Conservation (phyloP, 2,797 vertebrate species). For the Alca torda region DNA sequence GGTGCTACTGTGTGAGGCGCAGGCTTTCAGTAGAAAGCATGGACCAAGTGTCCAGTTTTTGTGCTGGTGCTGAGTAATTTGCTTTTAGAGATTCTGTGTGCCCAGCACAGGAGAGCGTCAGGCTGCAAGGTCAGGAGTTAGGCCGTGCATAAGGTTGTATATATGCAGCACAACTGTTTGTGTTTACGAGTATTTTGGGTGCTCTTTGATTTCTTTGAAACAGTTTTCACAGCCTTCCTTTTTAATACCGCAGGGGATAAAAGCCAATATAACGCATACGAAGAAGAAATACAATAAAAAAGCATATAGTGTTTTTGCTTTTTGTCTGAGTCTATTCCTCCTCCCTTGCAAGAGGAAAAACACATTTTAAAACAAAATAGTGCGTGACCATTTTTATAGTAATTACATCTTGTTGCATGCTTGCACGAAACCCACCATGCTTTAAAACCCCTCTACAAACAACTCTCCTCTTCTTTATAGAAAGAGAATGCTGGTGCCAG, state of each 20-base stretch:
- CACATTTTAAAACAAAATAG: neutral
- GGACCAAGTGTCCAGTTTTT: rapidly evolving
- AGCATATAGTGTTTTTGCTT: neutral
- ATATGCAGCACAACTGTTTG: neutral
- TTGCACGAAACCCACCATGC: neutral
- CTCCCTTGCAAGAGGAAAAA: neutral
- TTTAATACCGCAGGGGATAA: neutral
- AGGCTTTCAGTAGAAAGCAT: rapidly evolving
- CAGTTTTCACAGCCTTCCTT: neutral
- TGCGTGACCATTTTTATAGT: neutral
- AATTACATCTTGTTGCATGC: neutral
- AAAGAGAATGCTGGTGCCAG: neutral
- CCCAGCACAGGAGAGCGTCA: neutral
- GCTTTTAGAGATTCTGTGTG: neutral
- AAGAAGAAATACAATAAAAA: neutral
- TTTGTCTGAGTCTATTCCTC: neutral
- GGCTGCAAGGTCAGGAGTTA: neutral
- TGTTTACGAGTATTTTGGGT: neutral
- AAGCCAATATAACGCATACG: neutral
- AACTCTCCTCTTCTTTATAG: neutral
- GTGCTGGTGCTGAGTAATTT: neutral
- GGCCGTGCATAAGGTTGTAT: neutral
- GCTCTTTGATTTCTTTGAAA: neutral
- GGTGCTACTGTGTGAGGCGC: neutral
- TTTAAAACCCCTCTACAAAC: neutral